Conservation (phyloP, 2,888 invertebrate genomes). For the Darwinula stevensoni region DNA sequence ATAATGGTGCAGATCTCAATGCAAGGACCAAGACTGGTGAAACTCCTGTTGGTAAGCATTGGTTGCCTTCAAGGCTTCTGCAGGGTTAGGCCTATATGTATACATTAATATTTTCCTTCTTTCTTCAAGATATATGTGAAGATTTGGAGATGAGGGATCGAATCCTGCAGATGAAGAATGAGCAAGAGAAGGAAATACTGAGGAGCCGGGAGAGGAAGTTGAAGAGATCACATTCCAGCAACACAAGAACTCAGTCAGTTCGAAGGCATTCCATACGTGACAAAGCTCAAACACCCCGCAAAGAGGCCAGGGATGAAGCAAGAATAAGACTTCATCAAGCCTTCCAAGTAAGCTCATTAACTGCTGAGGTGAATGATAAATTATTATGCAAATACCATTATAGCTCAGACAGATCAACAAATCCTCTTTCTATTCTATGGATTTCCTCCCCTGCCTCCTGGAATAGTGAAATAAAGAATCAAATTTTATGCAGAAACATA, state of each 20-base stretch:
- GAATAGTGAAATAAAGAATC: no score
- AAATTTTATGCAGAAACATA: no score
- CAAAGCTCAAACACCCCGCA: constrained; percentile 68
- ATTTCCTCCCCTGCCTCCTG: no score
- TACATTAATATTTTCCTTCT: constrained; percentile 5
- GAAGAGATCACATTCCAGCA: constrained; percentile 37
- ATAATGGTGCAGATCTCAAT: constrained; percentile 87
- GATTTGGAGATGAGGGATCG: constrained; percentile 75
- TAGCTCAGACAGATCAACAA: no score
- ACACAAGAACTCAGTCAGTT: constrained; percentile 8
- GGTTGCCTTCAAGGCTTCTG: no score
- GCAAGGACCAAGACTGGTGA: constrained; percentile 88
- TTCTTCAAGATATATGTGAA: constrained; percentile 56
- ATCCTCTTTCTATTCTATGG: no score
- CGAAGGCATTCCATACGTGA: constrained; percentile 20
- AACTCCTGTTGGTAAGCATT: constrained; percentile 70
- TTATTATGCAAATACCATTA: no score
- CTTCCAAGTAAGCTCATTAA: no score
- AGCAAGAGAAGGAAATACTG: constrained; percentile 48
- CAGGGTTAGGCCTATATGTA: constrained; percentile 7
- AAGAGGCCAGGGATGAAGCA: constrained; percentile 81
- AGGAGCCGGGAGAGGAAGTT: constrained; percentile 26
- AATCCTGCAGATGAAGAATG: constrained; percentile 55
- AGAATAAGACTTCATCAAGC: neutral
- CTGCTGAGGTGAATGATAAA: no score